Evolutionary conservation across 2,797 vertebrate genomes (phyloP).

Genomic region (Manis crassicaudata): DNA sequence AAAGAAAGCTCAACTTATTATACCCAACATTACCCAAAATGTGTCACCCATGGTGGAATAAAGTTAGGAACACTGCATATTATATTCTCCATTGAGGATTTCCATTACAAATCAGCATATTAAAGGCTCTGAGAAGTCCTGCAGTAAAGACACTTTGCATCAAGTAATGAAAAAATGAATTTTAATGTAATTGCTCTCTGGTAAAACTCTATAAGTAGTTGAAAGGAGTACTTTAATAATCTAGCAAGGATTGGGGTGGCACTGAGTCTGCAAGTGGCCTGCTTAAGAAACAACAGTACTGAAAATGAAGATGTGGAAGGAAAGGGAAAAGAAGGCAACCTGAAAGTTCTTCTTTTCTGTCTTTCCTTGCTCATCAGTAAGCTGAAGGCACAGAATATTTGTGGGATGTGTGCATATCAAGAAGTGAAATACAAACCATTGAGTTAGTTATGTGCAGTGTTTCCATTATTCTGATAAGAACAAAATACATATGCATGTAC

Average conservation of each 20-base stretch:
- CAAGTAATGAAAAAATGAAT: background rate
- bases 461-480: background rate
- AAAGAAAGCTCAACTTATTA: background rate
- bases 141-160: background rate
- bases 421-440: background rate
- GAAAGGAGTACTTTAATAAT: background rate
- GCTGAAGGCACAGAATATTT: background rate
- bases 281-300: background rate
- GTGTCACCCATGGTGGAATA: background rate
- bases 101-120: background rate
- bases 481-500: conserved; percentile 4
- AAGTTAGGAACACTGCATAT: background rate
- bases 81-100: background rate
- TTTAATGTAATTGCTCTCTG: background rate
- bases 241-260: background rate
- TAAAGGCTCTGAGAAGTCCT: background rate
- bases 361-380: background rate
- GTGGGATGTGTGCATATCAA: background rate
- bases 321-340: background rate
- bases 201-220: background rate
- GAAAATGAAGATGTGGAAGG: background rate
- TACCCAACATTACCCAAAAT: background rate
- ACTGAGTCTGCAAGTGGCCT: background rate
- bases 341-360: background rate
- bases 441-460: background rate